These are phyloP conservation scores for Lithosia quadra DNA, from an alignment of 2,888 invertebrate species.

Conservation along the genomic window DNA sequence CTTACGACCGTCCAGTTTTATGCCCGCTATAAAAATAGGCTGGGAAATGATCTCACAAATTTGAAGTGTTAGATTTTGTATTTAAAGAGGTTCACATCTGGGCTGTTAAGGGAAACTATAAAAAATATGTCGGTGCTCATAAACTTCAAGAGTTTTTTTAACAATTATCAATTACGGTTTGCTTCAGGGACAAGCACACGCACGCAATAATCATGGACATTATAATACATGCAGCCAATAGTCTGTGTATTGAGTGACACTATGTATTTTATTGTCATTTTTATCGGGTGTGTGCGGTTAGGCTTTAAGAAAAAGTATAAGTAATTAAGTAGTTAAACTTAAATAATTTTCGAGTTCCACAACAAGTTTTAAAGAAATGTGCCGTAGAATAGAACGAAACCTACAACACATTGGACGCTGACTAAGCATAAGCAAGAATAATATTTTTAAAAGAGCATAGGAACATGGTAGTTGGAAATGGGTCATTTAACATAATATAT, in stretches of 20 bases:
- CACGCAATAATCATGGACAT: too few relatives aligned
- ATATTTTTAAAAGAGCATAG: slow-evolving; percentile 32
- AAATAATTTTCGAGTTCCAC: neutral
- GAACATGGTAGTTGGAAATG: slow-evolving; percentile 41
- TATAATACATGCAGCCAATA: too few relatives aligned
- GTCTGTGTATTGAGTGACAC: too few relatives aligned
- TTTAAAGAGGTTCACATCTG: slow-evolving; percentile 31
- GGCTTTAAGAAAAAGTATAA: neutral
- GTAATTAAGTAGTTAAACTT: neutral
- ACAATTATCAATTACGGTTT: neutral
- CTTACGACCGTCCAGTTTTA: slow-evolving; percentile 51
- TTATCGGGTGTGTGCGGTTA: too few relatives aligned
- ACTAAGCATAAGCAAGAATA: slow-evolving; percentile 37
- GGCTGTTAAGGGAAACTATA: slow-evolving; percentile 15
- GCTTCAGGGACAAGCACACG: too few relatives aligned
- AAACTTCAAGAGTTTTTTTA: slow-evolving; percentile 3
- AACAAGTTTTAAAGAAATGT: neutral
- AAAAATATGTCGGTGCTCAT: slow-evolving; percentile 3
- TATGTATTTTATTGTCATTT: too few relatives aligned
- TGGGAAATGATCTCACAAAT: slow-evolving; percentile 39
- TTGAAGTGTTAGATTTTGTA: slow-evolving; percentile 34
- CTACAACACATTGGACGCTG: slow-evolving; percentile 18
- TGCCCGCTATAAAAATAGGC: slow-evolving; percentile 49
- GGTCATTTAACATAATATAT: slow-evolving; percentile 39
- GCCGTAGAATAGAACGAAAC: slow-evolving; percentile 25